Base-by-base conservation (phyloP, 2,797 vertebrate species). In the Cygnus olor region DNA sequence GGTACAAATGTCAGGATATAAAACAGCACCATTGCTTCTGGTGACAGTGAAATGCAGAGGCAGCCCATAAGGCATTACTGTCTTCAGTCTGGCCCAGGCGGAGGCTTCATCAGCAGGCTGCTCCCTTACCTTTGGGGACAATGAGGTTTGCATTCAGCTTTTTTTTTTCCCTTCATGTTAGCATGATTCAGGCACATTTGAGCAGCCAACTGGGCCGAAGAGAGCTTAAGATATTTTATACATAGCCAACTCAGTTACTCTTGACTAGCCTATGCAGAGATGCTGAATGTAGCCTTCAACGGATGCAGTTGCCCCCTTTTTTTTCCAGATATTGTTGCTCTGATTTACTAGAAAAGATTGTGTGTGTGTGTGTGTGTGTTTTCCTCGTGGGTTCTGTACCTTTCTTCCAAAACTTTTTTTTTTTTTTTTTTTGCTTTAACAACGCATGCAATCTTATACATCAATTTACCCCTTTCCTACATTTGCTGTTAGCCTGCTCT, bases 371-470 rank as follows among this genome's bases (percentile, higher is more conserved):
- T 24, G 6, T 22, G 6, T 49, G 24, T 24, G 21, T 49, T 49
- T 49, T 3, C 65, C 42, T 45, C 65, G 5, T 42, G 51, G 13
- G 7, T 40, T 84, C 40, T 58, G 53, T 1, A 44, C 30, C 18
- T 89, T 27, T 81, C 51, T 53, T 3, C 3, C 44, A 27, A 68
- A 78, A 66, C 3, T 0, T 2, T 58, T 40, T 17, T 51, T 1
- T 2, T 14, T 64, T 49, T 9, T 49, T 47, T 64, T 42, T 32
- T 51, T 1, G 2, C 16, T 68, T 54, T 9, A 32, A 19, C 17
- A 21, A 1, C 9, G 2, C 9, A 0, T 5, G 5, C 27, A 3
- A 0, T 40, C 30, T 66, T 53, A 0, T 4, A 2, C 0, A 0
- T 17, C 3, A 22, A 4, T 56, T 72, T 17, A 17, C 42, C 49